A percentile compares a stretch with the other conserved stretches of the same genome.
Conservation (phyloP, 1,140 invertebrate genomes). For the Drosophila serrata region DNA sequence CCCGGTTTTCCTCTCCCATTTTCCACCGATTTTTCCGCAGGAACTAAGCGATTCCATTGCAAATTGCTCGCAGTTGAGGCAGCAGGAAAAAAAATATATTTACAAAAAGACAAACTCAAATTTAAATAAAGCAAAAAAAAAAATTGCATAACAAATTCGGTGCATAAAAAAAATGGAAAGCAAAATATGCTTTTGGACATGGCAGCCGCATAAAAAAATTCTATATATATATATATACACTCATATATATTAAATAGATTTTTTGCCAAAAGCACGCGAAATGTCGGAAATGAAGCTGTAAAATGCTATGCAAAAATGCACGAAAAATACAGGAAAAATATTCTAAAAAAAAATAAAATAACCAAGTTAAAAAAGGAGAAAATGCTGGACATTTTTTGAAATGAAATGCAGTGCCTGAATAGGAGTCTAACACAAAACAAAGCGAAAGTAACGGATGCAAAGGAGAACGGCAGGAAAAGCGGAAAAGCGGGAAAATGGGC, state of each 20-base stretch:
- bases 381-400: conserved; percentile 34
- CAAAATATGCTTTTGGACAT: conserved; percentile 64
- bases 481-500: conserved; percentile 19
- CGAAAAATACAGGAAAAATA: conserved; percentile 2
- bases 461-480: conserved; percentile 7
- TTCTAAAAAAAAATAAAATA: conserved; percentile 15
- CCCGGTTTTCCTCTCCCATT: conserved; percentile 7
- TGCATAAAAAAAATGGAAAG: conserved; percentile 45
- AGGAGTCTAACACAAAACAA: conserved; percentile 48
- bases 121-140: conserved; percentile 56
- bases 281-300: conserved; percentile 74
- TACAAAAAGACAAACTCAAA: conserved; percentile 36
- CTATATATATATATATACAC: conserved; percentile 21
- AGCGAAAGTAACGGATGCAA: conserved; percentile 60
- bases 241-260: conserved; percentile 67
- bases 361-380: conserved; percentile 18
- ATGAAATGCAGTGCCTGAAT: conserved; percentile 66
- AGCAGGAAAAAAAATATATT: conserved; percentile 20
- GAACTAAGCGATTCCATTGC: conserved; percentile 65
- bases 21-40: conserved; percentile 45
- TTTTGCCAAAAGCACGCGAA: conserved; percentile 58
- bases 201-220: conserved; percentile 34
- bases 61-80: conserved; percentile 43
- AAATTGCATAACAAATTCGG: conserved; percentile 59
- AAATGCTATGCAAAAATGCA: conserved; percentile 58